These are phyloP conservation scores for Oreochromis grahami DNA, from an alignment of 2,797 vertebrate genomes.

Conservation along the genomic window DNA sequence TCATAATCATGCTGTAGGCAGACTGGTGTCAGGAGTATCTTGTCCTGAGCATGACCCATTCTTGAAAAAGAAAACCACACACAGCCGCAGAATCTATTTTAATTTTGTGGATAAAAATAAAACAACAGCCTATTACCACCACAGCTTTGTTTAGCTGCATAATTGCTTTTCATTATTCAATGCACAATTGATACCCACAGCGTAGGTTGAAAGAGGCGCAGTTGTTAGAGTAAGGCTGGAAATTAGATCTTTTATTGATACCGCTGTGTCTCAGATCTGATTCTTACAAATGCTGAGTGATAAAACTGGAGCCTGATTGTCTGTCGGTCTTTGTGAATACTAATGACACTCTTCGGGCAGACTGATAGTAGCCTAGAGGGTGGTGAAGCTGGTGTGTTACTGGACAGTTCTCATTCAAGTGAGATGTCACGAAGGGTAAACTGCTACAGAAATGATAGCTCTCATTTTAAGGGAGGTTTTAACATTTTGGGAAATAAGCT, in stretches of 20 bases:
- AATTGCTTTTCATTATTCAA: slow-evolving; percentile 81
- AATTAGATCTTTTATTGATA: slow-evolving; percentile 80
- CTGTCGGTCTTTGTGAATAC: slow-evolving; percentile 67
- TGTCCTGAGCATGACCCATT: slow-evolving; percentile 65
- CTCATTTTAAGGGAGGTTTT: background rate
- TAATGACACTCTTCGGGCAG: slow-evolving; percentile 47
- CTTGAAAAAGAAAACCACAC: slow-evolving; percentile 59
- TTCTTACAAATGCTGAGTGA: slow-evolving; percentile 69
- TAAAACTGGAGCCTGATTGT: slow-evolving; percentile 69
- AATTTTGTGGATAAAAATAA: slow-evolving; percentile 70
- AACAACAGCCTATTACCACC: slow-evolving; percentile 69
- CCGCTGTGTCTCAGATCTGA: slow-evolving; percentile 73
- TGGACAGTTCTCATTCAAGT: slow-evolving; percentile 9
- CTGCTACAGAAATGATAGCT: background rate
- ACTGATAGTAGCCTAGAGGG: background rate
- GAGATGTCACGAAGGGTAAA: background rate
- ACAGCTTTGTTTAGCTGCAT: slow-evolving; percentile 76
- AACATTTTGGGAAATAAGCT: background rate
- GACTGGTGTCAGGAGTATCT: slow-evolving; percentile 44
- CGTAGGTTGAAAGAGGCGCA: slow-evolving; percentile 73
- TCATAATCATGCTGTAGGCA: slow-evolving; percentile 41
- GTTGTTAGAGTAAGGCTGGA: slow-evolving; percentile 72
- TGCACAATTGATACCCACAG: slow-evolving; percentile 74
- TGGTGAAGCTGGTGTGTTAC: slow-evolving; percentile 6
- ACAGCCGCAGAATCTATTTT: slow-evolving; percentile 67